Percentiles rank a stretch among this genome's conserved stretches.
Evolutionary conservation across 1,140 invertebrate species (phyloP).

Genomic region (Ips nitidus): DNA sequence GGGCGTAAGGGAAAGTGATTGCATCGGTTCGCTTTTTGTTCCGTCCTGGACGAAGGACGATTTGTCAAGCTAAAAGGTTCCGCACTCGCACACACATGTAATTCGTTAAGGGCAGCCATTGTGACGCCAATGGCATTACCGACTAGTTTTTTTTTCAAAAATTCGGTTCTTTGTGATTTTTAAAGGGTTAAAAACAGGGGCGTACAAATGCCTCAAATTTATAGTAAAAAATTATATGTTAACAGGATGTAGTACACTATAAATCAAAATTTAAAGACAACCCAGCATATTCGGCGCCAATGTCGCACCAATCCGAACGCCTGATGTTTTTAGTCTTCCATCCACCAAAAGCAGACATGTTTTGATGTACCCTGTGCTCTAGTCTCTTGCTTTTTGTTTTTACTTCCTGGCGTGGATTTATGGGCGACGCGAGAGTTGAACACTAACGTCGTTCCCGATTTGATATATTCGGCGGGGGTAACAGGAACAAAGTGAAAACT

Average conservation of each 20-base stretch:
- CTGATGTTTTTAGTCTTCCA: constrained; percentile 30
- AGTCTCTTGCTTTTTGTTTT: constrained; percentile 44
- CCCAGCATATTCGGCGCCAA: constrained; percentile 22
- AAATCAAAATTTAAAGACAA: constrained; percentile 8
- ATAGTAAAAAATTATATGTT: no score
- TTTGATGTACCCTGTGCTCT: constrained; percentile 48
- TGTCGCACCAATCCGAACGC: constrained; percentile 12
- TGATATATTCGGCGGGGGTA: constrained; percentile 27
- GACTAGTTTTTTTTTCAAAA: constrained; percentile 46
- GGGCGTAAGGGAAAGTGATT: constrained; percentile 34
- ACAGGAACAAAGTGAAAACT: constrained; percentile 25
- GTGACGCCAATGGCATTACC: constrained; percentile 45
- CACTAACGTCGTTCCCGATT: constrained; percentile 28
- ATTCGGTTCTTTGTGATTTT: constrained; percentile 40
- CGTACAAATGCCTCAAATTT: background rate
- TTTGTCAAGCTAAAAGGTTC: constrained; percentile 53
- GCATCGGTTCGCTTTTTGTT: constrained; percentile 31
- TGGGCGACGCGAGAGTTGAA: constrained; percentile 30
- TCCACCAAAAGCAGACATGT: constrained; percentile 43
- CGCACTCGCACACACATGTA: constrained; percentile 52
- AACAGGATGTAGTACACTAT: background rate
- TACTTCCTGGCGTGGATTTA: constrained; percentile 47
- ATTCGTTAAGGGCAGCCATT: constrained; percentile 52
- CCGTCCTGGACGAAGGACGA: constrained; percentile 45
- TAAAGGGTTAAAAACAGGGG: constrained; percentile 20